Percentiles rank a stretch among this genome's conserved stretches.
These are phyloP conservation scores for Clarias magur DNA, from an alignment of 2,113 vertebrate genomes.

Conservation along the genomic window DNA sequence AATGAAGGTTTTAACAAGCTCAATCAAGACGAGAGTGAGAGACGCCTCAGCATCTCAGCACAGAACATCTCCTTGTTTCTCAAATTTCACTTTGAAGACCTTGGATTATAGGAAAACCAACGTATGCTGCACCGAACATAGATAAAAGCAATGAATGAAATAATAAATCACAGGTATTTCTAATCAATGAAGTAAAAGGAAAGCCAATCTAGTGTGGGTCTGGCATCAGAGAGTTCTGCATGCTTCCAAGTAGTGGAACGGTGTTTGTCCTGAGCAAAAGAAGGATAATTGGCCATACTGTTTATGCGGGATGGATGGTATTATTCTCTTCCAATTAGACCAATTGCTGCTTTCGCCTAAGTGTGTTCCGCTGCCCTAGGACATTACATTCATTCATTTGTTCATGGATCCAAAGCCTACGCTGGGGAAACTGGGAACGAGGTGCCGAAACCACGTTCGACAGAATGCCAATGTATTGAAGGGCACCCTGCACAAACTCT, in stretches of 20 bases:
- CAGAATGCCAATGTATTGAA: not conserved
- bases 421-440: not conserved
- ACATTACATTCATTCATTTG: not conserved
- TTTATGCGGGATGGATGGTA: not conserved
- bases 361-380: no score
- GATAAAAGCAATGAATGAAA: slow-evolving; percentile 7
- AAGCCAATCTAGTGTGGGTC: not conserved
- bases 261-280: not conserved
- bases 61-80: slow-evolving; percentile 21
- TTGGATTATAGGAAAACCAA: not conserved
- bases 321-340: not conserved
- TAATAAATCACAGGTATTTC: not conserved
- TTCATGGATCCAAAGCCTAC: not conserved
- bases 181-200: slow-evolving; percentile 10
- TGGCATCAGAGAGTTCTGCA: slow-evolving; percentile 29
- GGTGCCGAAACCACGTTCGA: not conserved
- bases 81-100: slow-evolving; percentile 34
- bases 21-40: slow-evolving; percentile 60
- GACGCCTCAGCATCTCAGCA: slow-evolving; percentile 28
- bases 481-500: not conserved
- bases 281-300: not conserved
- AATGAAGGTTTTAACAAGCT: slow-evolving; percentile 66
- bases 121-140: not conserved
- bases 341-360: not conserved
- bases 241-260: not conserved